Evolutionary conservation across 2,113 vertebrate genomes (phyloP), one percentile per base, ranked within the genome.

Genomic region (Oriolus oriolus): DNA sequence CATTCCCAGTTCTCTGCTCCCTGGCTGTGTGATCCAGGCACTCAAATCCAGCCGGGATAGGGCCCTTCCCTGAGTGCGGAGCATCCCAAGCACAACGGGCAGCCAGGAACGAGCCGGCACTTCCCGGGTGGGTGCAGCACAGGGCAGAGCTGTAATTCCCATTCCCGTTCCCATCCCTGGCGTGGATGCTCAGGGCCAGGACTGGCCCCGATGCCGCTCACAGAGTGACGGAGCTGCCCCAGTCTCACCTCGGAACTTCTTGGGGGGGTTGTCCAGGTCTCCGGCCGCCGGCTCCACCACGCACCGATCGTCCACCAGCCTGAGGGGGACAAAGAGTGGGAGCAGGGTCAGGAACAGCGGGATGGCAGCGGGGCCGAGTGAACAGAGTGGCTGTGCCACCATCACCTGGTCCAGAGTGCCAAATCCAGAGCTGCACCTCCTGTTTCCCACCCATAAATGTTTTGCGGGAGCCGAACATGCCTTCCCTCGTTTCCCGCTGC

Each of bases 251-350:
- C 99, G 98, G 96, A 99, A 99, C 89, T 99, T 99, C 97, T 99
- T 99, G 17, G 99, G 99, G 2, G 99, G 99, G 77, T 99, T 99
- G 73, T 99, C 99, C 97, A 99, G 95, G 97, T 99, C 99, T 10
- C 99, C 99, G 1, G 99, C 99, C 0, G 98, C 98, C 0, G 99
- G 99, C 94, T 99, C 99, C 66, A 99, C 99, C 96, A 99, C 99
- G 49, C 99, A 99, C 10, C 99, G 98, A 77, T 99, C 99, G 61
- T 99, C 99, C 45, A 99, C 99, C 98, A 99, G 97, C 97, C 99
- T 99, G 96, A 6, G 0, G 0, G 33, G 93, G 64, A 77, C 53
- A 96, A 33, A 56, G 30, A 49, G 66, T 7, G 2, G 68, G 10
- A 74, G 35, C 10, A 27, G 42, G 44, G 81, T 97, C 86, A 97